Evolutionary conservation across 30 jellyfish, hydroid and myxozoan species (phyloP).

Genomic region (Aurelia sp.): DNA sequence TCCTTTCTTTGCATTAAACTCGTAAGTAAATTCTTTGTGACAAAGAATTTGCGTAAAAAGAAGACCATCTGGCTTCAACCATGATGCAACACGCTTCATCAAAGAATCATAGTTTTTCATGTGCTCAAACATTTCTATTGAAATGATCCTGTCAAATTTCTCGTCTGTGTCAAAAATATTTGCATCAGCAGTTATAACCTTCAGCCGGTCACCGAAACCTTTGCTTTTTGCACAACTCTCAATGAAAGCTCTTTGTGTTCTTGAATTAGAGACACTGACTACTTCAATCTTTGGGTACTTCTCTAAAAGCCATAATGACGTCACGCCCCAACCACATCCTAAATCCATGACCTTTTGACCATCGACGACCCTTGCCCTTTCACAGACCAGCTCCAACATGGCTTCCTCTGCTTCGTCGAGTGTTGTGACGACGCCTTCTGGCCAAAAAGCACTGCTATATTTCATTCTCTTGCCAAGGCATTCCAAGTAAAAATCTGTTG

Average conservation of each 20-base stretch:
- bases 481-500: slow-evolving; percentile 75
- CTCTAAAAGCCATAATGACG: slow-evolving; percentile 80
- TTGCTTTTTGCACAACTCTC: slow-evolving; percentile 58
- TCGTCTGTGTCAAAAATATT: slow-evolving; percentile 70
- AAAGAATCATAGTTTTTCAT: slow-evolving; percentile 81
- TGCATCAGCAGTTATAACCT: slow-evolving; percentile 89
- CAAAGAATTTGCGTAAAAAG: slow-evolving; percentile 82
- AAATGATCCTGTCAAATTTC: slow-evolving; percentile 81
- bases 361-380: slow-evolving; percentile 68
- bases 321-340: slow-evolving; percentile 97
- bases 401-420: slow-evolving; percentile 78
- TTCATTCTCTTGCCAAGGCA: slow-evolving; percentile 85
- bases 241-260: slow-evolving; percentile 71
- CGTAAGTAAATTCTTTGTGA: slow-evolving; percentile 78
- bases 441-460: slow-evolving; percentile 79
- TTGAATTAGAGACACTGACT: slow-evolving; percentile 77
- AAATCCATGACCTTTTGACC: slow-evolving; percentile 86
- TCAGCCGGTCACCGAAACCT: slow-evolving; percentile 62
- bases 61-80: slow-evolving; percentile 84
- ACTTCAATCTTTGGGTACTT: slow-evolving; percentile 75
- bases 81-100: slow-evolving; percentile 79
- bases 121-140: slow-evolving; percentile 96
- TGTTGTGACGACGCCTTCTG: slow-evolving; percentile 47
- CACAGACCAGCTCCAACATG: slow-evolving; percentile 73
- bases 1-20: slow-evolving; percentile 65